Evolutionary conservation across 1,140 invertebrate species (phyloP).

Genomic region (Zaprionus davidi): DNA sequence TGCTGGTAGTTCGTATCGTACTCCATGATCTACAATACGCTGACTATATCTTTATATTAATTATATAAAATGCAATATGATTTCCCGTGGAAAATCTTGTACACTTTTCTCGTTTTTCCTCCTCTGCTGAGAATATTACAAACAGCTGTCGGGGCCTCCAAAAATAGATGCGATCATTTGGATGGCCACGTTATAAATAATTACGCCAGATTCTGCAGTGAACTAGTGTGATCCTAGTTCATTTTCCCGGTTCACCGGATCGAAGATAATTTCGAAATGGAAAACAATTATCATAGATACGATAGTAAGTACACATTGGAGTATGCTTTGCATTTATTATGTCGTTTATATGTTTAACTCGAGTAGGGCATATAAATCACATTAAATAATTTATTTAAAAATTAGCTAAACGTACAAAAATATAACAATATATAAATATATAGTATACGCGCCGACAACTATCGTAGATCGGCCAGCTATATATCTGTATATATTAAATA

Average conservation of each 20-base stretch:
- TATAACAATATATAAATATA: conserved; percentile 72
- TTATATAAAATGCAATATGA: conserved; percentile 62
- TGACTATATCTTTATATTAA: conserved; percentile 9
- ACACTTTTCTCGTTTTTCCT: conserved; percentile 43
- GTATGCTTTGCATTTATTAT: conserved; percentile 55
- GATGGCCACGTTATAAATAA: conserved; percentile 71
- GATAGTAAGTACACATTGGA: conserved; percentile 2
- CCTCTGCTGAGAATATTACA: conserved; percentile 49
- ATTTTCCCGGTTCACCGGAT: conserved; percentile 11
- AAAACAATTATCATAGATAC: conserved; percentile 1
- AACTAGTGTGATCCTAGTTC: conserved; percentile 39
- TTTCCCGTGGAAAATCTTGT: conserved; percentile 32
- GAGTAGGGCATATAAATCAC: conserved; percentile 78
- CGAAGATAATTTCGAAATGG: background rate
- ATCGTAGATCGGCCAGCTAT: conserved; percentile 41
- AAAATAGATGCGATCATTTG: conserved; percentile 69
- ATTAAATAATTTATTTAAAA: conserved; percentile 81
- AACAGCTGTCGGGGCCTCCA: conserved; percentile 73
- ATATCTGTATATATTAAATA: conserved; percentile 64
- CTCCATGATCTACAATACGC: conserved; percentile 55
- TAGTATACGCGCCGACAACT: conserved; percentile 33
- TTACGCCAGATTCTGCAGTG: conserved; percentile 29
- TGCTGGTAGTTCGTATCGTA: conserved; percentile 78
- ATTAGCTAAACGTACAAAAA: conserved; percentile 83
- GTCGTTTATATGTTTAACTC: conserved; percentile 72